A percentile compares a stretch with the other conserved stretches of the same genome.
Conservation (phyloP, 2,113 vertebrate species). For the Brachyistius frenatus region DNA sequence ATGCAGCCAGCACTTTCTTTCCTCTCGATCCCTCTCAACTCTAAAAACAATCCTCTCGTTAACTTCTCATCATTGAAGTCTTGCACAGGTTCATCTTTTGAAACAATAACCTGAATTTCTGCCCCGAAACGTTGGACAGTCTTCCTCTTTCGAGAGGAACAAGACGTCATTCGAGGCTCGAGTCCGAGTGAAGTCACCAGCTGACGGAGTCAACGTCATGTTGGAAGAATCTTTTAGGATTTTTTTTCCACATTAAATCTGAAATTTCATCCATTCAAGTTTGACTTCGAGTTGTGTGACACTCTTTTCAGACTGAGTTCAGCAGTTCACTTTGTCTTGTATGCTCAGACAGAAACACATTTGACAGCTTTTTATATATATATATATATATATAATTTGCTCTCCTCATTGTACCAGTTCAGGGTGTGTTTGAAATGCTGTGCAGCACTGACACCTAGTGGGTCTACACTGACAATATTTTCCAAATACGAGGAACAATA, state of each 20-base stretch:
- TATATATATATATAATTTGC: no score
- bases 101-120: background rate
- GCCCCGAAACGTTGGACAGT: background rate
- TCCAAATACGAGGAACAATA: constrained; percentile 57
- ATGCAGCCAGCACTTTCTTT: background rate
- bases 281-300: no score
- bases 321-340: no score
- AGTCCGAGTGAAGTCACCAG: no score
- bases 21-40: background rate
- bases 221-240: no score
- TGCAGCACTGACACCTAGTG: constrained; percentile 70
- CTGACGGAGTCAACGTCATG: no score
- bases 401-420: no score
- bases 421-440: constrained; percentile 31
- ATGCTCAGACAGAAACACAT: no score
- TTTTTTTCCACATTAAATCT: no score
- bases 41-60: background rate
- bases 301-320: no score
- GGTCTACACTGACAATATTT: constrained; percentile 24
- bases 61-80: background rate
- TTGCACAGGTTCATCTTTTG: background rate
- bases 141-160: background rate
- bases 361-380: no score
- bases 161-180: constrained; percentile 7
- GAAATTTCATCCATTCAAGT: no score